A percentile compares a stretch with the other conserved stretches of the same genome.
phyloP scores from a whole-genome alignment of 1,140 invertebrate species.

The Rhopalosiphum padi region DNA sequence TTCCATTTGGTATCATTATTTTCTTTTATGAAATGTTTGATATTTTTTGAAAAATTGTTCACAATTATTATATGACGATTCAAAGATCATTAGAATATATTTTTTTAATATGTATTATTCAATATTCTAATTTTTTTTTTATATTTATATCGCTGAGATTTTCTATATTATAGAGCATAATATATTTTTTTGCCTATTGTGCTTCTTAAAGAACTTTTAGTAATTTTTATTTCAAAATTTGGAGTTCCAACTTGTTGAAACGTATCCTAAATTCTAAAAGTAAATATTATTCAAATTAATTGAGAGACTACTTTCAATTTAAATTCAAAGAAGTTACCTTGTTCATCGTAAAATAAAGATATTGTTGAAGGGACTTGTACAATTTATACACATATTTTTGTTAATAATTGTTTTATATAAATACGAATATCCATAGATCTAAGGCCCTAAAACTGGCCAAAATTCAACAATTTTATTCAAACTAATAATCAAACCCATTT shows the following conservation, averaged over 20 bases:
- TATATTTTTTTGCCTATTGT: neutral
- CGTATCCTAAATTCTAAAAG: neutral
- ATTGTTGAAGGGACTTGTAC: neutral
- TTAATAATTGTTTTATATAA: neutral
- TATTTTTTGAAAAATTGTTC: neutral
- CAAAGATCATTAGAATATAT: neutral
- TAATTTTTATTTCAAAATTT: neutral
- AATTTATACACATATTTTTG: neutral
- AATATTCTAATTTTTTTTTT: neutral
- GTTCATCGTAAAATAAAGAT: neutral
- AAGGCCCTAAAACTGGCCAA: neutral
- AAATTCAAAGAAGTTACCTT: neutral
- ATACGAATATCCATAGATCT: neutral
- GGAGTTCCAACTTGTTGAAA: neutral
- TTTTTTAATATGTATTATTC: neutral
- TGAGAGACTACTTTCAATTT: neutral
- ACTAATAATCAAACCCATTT: neutral
- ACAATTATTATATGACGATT: neutral
- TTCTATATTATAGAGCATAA: neutral
- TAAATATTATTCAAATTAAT: neutral
- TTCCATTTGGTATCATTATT: neutral
- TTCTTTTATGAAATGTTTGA: neutral
- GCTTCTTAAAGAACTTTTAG: neutral
- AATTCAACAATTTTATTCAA: slow-evolving; percentile 3
- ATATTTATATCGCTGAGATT: neutral